phyloP scores from a whole-genome alignment of 1,140 invertebrate species.

The Drosophila yakuba region DNA sequence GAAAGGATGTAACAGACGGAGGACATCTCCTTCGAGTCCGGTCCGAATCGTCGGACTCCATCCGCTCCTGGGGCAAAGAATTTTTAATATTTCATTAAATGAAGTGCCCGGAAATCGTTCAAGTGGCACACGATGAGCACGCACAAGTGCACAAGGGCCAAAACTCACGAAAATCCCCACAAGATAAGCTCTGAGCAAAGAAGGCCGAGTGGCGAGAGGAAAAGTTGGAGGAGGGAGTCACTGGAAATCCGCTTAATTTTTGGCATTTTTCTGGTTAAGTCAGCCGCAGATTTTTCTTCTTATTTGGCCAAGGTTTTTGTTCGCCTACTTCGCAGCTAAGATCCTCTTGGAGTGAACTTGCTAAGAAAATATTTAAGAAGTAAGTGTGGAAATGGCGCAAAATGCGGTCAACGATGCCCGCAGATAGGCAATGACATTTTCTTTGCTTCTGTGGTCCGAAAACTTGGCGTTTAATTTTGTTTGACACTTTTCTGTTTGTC shows the following conservation, averaged over 20 bases:
- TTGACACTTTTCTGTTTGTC: neutral
- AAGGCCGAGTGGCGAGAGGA: neutral
- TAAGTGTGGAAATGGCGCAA: slow-evolving; percentile 9
- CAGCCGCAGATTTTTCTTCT: slow-evolving; percentile 65
- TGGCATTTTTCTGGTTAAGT: slow-evolving; percentile 81
- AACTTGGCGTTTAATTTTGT: slow-evolving; percentile 9
- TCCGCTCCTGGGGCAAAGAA: slow-evolving; percentile 48
- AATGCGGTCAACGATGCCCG: slow-evolving; percentile 3
- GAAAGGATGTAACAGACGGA: slow-evolving; percentile 1
- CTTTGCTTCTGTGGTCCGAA: slow-evolving; percentile 7
- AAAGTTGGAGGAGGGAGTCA: neutral
- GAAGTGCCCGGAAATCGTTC: slow-evolving; percentile 80
- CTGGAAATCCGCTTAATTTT: slow-evolving; percentile 73
- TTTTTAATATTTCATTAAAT: slow-evolving; percentile 85
- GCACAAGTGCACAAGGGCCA: slow-evolving; percentile 62
- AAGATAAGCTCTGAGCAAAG: slow-evolving; percentile 41
- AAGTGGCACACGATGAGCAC: slow-evolving; percentile 78
- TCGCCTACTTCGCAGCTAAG: slow-evolving; percentile 12
- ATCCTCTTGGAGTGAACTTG: slow-evolving; percentile 43
- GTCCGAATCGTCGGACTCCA: slow-evolving; percentile 12
- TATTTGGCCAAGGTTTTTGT: slow-evolving; percentile 29
- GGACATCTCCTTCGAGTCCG: slow-evolving; percentile 41
- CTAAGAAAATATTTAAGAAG: slow-evolving; percentile 70
- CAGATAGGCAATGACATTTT: slow-evolving; percentile 42
- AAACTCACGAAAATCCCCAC: slow-evolving; percentile 47